phyloP scores from a whole-genome alignment of 2,888 invertebrate species.

The Lycophotia porphyrea region DNA sequence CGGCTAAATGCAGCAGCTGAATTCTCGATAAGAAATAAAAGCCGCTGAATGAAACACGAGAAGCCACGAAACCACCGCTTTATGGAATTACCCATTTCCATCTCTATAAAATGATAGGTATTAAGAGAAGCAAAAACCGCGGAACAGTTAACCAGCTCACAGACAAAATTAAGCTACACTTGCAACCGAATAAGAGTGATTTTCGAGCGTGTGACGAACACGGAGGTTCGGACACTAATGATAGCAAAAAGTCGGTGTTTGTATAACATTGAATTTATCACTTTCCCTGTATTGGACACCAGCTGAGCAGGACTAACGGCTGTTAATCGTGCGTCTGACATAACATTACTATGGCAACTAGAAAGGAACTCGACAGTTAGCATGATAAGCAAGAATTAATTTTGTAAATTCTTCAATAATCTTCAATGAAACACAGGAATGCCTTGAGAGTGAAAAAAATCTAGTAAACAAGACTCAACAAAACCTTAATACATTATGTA shows the following conservation, averaged over 20 bases:
- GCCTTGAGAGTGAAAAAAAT: not conserved
- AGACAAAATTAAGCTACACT: conserved; percentile 8
- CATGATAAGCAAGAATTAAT: conserved; percentile 4
- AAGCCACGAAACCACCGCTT: conserved; percentile 19
- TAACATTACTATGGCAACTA: conserved; percentile 69
- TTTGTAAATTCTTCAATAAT: not conserved
- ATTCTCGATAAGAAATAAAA: conserved; percentile 26
- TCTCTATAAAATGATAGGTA: conserved; percentile 37
- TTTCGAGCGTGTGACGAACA: conserved; percentile 17
- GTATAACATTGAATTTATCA: conserved; percentile 78
- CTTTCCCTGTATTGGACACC: conserved; percentile 79
- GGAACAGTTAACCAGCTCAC: conserved; percentile 8
- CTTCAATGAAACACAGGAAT: not conserved
- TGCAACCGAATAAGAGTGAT: conserved; percentile 6
- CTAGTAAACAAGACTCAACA: not conserved
- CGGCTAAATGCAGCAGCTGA: conserved; percentile 9
- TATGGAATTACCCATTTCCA: conserved; percentile 31
- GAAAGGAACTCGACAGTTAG: conserved; percentile 61
- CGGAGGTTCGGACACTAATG: conserved; percentile 61
- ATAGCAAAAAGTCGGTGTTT: conserved; percentile 69
- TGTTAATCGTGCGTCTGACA: conserved; percentile 76
- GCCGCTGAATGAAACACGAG: conserved; percentile 10
- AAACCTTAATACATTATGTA: not conserved
- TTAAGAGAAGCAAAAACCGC: conserved; percentile 49
- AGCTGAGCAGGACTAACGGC: conserved; percentile 73